Base-by-base conservation (phyloP, 2,797 vertebrate species). In the Microtus agrestis region DNA sequence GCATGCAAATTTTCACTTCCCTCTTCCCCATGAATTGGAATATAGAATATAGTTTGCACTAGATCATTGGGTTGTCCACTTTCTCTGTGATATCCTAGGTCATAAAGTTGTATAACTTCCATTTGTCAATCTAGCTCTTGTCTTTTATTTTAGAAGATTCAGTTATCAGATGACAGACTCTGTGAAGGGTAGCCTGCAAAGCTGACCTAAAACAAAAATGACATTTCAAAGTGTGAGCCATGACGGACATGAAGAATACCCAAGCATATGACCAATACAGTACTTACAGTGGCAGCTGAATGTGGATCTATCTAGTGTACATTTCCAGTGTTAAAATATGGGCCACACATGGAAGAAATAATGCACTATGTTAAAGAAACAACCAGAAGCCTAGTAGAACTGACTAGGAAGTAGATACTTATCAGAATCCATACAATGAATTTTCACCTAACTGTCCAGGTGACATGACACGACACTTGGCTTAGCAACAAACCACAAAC, bases 361-460 rank as follows among this genome's bases (percentile, higher is more conserved):
- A 87, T 11, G 29, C 40, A 74, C 10, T 71, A 21, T 14, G 12
- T 87, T 78, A 84, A 51, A 86, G 51, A 90, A 88, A 94, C 63
- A 84, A 87, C 71, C 12, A 84, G 69, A 93, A 93, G 88, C 25
- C 59, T 74, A 19, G 19, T 85, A 69, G 46, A 95, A 48, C 78
- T 90, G 21, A 78, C 82, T 40, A 78, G 73, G 76, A 56, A 31
- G 63, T 37, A 80, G 46, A 95, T n/a, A 87, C 0, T n/a, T 90
- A 74, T 96, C 71, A 87, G 71, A 91, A 86, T 94, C 78, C 78
- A 69, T 67, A 86, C 37, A 87, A 67, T 84, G 0, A 37, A 89
- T 89, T 94, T 95, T 65, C 76, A 94, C 90, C 86, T 78, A 91
- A 91, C 34, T 93, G 61, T 79, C 87, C 21, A 67, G 61, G 82